Evolutionary conservation across 1,140 invertebrate species (phyloP).

Genomic region (Bursaphelenchus mucronatus): DNA sequence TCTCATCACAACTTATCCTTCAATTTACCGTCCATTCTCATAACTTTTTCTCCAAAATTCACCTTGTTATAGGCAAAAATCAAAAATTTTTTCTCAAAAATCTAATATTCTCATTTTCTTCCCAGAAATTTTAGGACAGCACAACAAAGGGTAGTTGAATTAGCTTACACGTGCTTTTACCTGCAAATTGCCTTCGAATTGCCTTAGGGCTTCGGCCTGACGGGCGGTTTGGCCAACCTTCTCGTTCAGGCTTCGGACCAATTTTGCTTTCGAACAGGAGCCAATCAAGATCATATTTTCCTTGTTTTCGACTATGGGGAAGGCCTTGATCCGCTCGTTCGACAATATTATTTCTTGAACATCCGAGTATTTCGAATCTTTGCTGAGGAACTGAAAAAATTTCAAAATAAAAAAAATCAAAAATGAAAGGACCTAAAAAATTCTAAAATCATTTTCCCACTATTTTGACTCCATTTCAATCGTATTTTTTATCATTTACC

Average conservation of each 20-base stretch:
- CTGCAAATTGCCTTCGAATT: slow-evolving; percentile 12
- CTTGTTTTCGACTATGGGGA: slow-evolving; percentile 52
- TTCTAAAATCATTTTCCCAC: no score
- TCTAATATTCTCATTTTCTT: background rate
- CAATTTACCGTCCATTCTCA: background rate
- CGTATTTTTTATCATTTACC: slow-evolving; percentile 17
- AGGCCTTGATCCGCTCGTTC: slow-evolving; percentile 41
- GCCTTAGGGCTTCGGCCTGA: slow-evolving; percentile 34
- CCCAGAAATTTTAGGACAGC: background rate
- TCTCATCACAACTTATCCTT: no score
- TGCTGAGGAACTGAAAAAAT: slow-evolving; percentile 32
- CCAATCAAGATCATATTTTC: slow-evolving; percentile 45
- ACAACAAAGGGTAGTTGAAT: no score
- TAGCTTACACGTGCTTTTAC: background rate
- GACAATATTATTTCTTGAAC: slow-evolving; percentile 39
- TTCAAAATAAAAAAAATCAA: no score
- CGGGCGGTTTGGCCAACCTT: slow-evolving; percentile 38
- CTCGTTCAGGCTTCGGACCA: slow-evolving; percentile 34
- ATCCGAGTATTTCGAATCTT: slow-evolving; percentile 49
- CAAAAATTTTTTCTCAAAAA: background rate
- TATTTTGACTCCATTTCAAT: no score
- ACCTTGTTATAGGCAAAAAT: slow-evolving; percentile 1
- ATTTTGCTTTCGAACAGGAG: slow-evolving; percentile 44
- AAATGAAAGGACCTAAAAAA: no score
- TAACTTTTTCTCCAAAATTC: slow-evolving; percentile 3